These are phyloP conservation scores for Chloroceryle inda DNA, from an alignment of 2,797 vertebrate species.

Conservation along the genomic window DNA sequence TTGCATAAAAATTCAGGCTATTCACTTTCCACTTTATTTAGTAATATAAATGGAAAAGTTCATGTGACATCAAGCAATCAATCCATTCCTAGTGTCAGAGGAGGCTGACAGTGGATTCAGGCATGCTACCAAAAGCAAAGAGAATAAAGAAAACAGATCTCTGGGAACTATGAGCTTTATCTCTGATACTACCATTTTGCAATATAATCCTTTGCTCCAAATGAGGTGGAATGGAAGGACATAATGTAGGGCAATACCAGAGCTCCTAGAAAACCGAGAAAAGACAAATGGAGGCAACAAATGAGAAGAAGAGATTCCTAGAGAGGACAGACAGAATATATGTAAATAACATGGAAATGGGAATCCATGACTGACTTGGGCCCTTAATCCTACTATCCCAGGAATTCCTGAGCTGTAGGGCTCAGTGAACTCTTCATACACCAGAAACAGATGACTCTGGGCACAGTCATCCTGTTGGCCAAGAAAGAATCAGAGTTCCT, in stretches of 20 bases:
- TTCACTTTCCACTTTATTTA: slow-evolving; percentile 59
- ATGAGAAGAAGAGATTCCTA: not conserved
- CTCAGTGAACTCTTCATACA: not conserved
- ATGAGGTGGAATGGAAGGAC: not conserved
- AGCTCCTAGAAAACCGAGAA: not conserved
- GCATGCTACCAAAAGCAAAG: not conserved
- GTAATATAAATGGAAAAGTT: slow-evolving; percentile 27
- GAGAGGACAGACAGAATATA: not conserved
- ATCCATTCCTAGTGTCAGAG: not conserved
- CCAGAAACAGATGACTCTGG: not conserved
- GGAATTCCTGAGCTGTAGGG: not conserved
- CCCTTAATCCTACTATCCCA: not conserved
- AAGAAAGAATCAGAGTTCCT: slow-evolving; percentile 75
- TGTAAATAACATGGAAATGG: not conserved
- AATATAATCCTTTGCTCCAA: not conserved
- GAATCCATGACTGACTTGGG: not conserved
- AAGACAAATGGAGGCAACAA: not conserved
- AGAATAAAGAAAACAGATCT: not conserved
- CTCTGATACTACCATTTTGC: not conserved
- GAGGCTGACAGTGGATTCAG: not conserved
- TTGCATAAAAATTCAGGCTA: slow-evolving; percentile 2
- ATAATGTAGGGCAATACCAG: not conserved
- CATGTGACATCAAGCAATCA: not conserved
- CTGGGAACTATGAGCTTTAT: not conserved
- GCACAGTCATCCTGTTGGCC: not conserved